These are phyloP conservation scores for Etheostoma perlongum DNA, from an alignment of 2,797 vertebrate species.

Conservation along the genomic window DNA sequence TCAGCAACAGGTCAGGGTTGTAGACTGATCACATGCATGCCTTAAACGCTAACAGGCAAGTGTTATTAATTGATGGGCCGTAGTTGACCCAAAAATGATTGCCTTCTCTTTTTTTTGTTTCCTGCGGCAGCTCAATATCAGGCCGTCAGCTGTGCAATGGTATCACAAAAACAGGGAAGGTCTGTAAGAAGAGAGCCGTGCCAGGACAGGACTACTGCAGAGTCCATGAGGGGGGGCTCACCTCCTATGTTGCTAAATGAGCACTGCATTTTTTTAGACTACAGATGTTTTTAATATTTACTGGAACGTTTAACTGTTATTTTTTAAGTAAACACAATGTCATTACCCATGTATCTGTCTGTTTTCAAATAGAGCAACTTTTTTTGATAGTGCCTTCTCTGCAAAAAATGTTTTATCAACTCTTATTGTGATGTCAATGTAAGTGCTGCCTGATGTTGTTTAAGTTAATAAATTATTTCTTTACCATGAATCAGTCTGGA, in stretches of 20 bases:
- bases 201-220: constrained; percentile 85
- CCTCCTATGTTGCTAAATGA: constrained; percentile 49
- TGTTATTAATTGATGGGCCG: neutral
- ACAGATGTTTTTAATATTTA: neutral
- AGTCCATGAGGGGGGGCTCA: constrained; percentile 76
- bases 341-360: neutral
- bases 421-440: neutral
- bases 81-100: neutral
- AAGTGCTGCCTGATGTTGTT: neutral
- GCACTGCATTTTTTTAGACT: neutral
- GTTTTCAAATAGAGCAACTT: neutral
- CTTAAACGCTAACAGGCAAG: too few species aligned
- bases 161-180: constrained; percentile 83
- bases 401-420: neutral
- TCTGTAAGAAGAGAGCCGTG: constrained; percentile 85
- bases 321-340: neutral
- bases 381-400: neutral
- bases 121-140: constrained; percentile 74
- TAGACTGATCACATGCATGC: neutral
- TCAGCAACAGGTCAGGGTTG: constrained; percentile 78
- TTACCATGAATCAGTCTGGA: neutral
- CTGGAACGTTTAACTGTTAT: neutral
- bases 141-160: constrained; percentile 80
- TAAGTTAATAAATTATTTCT: constrained; percentile 60
- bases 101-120: too few species aligned